Percentiles rank a stretch among this genome's conserved stretches.
Evolutionary conservation across 2,888 invertebrate genomes (phyloP).

Genomic region (Entomobrya proxima): DNA sequence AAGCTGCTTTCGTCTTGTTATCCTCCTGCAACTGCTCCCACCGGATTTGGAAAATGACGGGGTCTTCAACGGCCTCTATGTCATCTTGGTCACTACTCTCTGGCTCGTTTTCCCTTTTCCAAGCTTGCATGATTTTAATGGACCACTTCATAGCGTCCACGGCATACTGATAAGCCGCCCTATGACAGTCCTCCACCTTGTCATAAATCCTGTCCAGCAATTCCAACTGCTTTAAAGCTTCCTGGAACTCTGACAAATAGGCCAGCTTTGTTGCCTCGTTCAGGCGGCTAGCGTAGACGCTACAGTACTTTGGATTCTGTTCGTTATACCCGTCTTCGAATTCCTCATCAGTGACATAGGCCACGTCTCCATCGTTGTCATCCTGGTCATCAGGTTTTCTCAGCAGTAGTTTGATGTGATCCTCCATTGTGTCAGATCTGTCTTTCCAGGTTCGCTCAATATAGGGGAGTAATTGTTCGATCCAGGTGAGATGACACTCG

Average conservation of each 20-base stretch:
- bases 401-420: too few species aligned
- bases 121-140: not conserved
- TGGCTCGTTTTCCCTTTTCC: not conserved
- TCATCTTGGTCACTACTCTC: not conserved
- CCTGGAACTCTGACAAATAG: not conserved
- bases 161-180: not conserved
- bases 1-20: not conserved
- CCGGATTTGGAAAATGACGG: not conserved
- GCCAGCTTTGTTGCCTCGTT: not conserved
- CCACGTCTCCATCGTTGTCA: too few species aligned
- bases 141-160: not conserved
- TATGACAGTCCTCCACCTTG: not conserved
- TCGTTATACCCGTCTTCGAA: not conserved
- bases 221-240: not conserved
- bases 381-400: too few species aligned
- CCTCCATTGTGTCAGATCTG: too few species aligned
- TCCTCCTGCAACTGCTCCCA: not conserved
- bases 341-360: not conserved
- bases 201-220: not conserved
- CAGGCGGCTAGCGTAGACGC: not conserved
- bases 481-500: too few species aligned
- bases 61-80: not conserved
- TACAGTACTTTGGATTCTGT: constrained; percentile 2
- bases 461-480: too few species aligned
- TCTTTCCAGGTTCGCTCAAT: too few species aligned